Evolutionary conservation across 2,113 vertebrate genomes (phyloP).

Genomic region (Trogon surrucura): DNA sequence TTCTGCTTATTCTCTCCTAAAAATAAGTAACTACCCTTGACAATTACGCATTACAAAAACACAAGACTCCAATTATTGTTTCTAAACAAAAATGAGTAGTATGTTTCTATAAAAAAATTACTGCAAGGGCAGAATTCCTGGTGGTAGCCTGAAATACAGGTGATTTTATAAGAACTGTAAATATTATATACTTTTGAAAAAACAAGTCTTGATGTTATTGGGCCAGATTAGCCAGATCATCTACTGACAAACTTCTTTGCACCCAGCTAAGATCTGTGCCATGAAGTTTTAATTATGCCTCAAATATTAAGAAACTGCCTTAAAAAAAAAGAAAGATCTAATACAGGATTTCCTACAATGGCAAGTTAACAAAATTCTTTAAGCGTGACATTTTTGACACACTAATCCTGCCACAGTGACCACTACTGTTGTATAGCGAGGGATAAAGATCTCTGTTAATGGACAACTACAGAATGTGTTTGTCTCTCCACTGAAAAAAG

Average conservation of each 20-base stretch:
- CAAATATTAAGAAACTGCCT: background rate
- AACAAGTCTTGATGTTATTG: background rate
- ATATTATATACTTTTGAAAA: background rate
- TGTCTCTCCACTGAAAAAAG: background rate
- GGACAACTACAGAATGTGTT: background rate
- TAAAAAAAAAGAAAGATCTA: background rate
- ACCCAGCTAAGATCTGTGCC: background rate
- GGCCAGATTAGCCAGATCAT: background rate
- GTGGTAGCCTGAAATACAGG: background rate
- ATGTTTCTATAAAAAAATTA: background rate
- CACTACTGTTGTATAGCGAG: background rate
- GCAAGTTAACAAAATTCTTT: background rate
- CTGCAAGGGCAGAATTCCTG: background rate
- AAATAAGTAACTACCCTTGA: background rate
- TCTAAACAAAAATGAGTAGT: background rate
- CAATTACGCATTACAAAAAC: background rate
- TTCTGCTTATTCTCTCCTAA: background rate
- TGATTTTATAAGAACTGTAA: background rate
- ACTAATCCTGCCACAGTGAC: background rate
- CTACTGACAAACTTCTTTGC: background rate
- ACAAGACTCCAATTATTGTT: background rate
- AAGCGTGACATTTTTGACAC: background rate
- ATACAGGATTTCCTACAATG: background rate
- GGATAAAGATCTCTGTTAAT: background rate
- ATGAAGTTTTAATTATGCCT: background rate